Percentiles rank a stretch among this genome's conserved stretches.
phyloP scores from a whole-genome alignment of 2,113 vertebrate species.

The Forbesichthys agassizii region DNA sequence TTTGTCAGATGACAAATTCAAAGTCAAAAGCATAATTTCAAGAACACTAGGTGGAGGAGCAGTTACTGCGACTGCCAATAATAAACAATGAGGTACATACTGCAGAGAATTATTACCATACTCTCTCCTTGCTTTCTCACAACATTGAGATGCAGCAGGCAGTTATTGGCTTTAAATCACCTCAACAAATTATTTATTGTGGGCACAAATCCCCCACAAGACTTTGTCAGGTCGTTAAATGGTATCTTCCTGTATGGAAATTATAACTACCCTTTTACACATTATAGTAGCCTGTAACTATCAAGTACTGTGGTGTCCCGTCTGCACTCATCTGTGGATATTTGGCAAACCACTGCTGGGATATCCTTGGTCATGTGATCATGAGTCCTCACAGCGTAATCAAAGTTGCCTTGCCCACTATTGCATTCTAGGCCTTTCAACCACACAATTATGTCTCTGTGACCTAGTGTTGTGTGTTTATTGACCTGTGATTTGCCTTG shows the following conservation, averaged over 20 bases:
- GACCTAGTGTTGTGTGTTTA: slow-evolving; percentile 1
- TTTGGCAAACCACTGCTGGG: slow-evolving; percentile 46
- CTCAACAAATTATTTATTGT: slow-evolving; percentile 57
- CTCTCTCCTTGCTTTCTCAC: slow-evolving; percentile 48
- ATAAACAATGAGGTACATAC: slow-evolving; percentile 66
- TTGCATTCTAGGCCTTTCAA: slow-evolving; percentile 6
- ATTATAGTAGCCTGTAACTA: slow-evolving; percentile 3
- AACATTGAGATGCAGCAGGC: slow-evolving; percentile 55
- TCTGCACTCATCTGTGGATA: slow-evolving; percentile 21
- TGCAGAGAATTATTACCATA: slow-evolving; percentile 59
- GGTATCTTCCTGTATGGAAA: not conserved
- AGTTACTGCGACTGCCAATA: slow-evolving; percentile 41
- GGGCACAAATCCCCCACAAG: slow-evolving; percentile 6
- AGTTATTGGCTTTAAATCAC: slow-evolving; percentile 26
- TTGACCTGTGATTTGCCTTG: slow-evolving; percentile 9
- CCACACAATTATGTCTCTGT: slow-evolving; percentile 42
- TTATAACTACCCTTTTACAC: not conserved
- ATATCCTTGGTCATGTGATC: slow-evolving; percentile 70
- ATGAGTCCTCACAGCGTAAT: slow-evolving; percentile 47
- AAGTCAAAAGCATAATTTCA: slow-evolving; percentile 36
- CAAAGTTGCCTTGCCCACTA: slow-evolving; percentile 32
- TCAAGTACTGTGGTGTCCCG: slow-evolving; percentile 16
- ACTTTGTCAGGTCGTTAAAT: not conserved
- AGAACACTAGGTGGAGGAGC: slow-evolving; percentile 19
- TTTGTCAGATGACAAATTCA: not conserved